Percentiles rank a stretch among this genome's conserved stretches.
These are phyloP conservation scores for Labeo rohita DNA, from an alignment of 2,113 vertebrate genomes.

Conservation along the genomic window DNA sequence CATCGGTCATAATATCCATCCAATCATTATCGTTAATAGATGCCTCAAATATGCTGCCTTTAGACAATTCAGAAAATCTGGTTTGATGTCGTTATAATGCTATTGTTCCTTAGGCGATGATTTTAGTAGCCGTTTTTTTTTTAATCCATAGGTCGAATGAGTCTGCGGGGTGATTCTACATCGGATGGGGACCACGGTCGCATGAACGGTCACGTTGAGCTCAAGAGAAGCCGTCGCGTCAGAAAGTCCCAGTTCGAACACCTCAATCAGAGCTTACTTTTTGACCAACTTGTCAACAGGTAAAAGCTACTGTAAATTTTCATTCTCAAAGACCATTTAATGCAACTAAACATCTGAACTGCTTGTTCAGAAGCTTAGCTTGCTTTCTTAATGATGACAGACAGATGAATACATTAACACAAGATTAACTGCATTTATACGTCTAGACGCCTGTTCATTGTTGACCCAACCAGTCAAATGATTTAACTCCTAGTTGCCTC, in stretches of 20 bases:
- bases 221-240: slow-evolving; percentile 93
- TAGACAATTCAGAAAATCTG: neutral
- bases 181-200: slow-evolving; percentile 87
- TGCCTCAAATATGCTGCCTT: neutral
- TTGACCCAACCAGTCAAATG: neutral
- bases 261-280: slow-evolving; percentile 97
- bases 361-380: neutral
- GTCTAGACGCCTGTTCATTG: neutral
- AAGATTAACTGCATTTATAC: neutral
- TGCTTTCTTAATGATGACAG: neutral
- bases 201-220: slow-evolving; percentile 95
- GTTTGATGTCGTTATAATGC: neutral
- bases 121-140: slow-evolving; percentile 18
- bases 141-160: slow-evolving; percentile 84
- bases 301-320: slow-evolving; percentile 54
- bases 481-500: neutral
- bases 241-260: slow-evolving; percentile 97
- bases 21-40: no score
- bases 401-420: neutral
- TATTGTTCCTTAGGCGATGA: neutral
- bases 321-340: neutral
- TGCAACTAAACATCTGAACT: neutral
- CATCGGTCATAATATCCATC: no score
- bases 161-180: slow-evolving; percentile 87
- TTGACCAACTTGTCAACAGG: slow-evolving; percentile 99